Conservation (phyloP, 2,888 invertebrate species). For the Coleophora flavipennella region DNA sequence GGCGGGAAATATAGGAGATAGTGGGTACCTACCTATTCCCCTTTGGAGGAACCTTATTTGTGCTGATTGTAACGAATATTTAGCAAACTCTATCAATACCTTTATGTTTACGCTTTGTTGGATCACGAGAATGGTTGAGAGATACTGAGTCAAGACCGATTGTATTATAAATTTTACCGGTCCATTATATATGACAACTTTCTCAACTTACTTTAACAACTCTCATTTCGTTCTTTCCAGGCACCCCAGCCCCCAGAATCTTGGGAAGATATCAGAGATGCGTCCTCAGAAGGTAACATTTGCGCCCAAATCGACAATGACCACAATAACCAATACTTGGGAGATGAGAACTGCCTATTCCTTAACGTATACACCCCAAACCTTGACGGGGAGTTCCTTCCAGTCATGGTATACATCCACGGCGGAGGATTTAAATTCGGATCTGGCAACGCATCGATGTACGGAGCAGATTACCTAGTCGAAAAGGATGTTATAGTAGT, state of each 20-base stretch:
- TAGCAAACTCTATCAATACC: no score
- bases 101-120: no score
- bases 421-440: slow-evolving; percentile 70
- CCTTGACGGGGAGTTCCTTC: slow-evolving; percentile 58
- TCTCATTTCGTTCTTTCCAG: slow-evolving; percentile 36
- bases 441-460: slow-evolving; percentile 59
- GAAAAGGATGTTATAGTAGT: slow-evolving; percentile 73
- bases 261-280: slow-evolving; percentile 74
- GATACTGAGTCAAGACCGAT: no score
- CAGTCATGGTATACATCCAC: slow-evolving; percentile 73
- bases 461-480: slow-evolving; percentile 67
- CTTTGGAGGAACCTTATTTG: no score
- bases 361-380: slow-evolving; percentile 78
- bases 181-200: no score
- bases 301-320: slow-evolving; percentile 71
- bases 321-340: slow-evolving; percentile 50
- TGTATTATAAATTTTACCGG: no score
- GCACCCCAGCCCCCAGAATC: slow-evolving; percentile 69
- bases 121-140: no score
- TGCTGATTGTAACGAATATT: no score
- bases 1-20: no score
- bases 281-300: slow-evolving; percentile 73
- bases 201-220: no score
- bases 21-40: no score
- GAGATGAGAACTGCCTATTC: slow-evolving; percentile 79